phyloP scores from a whole-genome alignment of 2,888 invertebrate species.

The Idaea dimidiata region DNA sequence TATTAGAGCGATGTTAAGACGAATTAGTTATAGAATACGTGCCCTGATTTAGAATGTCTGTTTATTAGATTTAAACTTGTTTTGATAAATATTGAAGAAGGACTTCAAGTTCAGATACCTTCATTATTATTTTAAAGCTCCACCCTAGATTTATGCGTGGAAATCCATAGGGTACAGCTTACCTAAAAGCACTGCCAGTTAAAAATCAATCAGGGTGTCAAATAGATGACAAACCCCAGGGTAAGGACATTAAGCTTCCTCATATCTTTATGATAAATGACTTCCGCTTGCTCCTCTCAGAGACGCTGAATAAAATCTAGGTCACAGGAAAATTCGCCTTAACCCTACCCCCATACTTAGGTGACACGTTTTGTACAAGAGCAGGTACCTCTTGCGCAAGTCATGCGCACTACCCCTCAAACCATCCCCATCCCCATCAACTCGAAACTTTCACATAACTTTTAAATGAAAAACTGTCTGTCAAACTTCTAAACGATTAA shows the following conservation, averaged over 20 bases:
- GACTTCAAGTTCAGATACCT: too few species aligned
- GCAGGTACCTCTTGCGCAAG: constrained; percentile 63
- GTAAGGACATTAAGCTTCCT: constrained; percentile 20
- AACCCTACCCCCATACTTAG: constrained; percentile 32
- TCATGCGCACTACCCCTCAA: constrained; percentile 58
- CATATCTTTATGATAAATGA: constrained; percentile 38
- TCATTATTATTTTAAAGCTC: too few species aligned
- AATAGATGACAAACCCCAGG: neutral
- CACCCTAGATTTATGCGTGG: too few species aligned
- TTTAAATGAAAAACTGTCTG: constrained; percentile 38
- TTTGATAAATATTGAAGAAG: too few species aligned
- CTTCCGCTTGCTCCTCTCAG: constrained; percentile 32
- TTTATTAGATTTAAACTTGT: too few species aligned
- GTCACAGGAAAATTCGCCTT: constrained; percentile 58
- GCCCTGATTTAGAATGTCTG: too few species aligned
- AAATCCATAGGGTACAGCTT: neutral
- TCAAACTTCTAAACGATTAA: constrained; percentile 32
- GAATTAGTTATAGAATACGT: too few species aligned
- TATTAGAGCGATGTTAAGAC: too few species aligned
- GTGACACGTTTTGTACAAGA: constrained; percentile 25
- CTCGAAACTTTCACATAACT: constrained; percentile 45
- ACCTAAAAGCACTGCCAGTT: neutral
- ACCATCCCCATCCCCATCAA: constrained; percentile 43
- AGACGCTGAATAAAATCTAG: constrained; percentile 53
- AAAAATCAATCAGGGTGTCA: neutral